Conservation (phyloP, 2,888 invertebrate species). For the Drosophila pullipes region DNA sequence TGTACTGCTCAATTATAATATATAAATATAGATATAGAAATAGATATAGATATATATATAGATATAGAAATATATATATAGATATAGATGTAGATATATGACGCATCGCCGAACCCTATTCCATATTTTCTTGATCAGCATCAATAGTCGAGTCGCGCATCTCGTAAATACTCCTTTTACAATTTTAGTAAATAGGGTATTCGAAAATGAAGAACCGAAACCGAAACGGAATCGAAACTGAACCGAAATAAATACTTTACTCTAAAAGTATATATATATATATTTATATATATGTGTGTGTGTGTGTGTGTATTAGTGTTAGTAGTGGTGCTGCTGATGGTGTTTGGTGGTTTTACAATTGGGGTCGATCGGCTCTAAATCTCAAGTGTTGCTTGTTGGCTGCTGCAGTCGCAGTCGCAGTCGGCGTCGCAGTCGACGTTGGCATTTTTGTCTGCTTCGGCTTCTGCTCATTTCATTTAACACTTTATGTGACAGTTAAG, state of each 20-base stretch:
- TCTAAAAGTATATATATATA: constrained; percentile 52
- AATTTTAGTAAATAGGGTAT: constrained; percentile 42
- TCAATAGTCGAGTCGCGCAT: neutral
- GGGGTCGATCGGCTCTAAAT: constrained; percentile 76
- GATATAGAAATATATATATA: too few species aligned
- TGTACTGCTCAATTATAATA: too few species aligned
- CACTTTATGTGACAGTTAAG: constrained; percentile 81
- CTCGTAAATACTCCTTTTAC: neutral
- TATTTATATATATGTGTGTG: constrained; percentile 18
- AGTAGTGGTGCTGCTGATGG: constrained; percentile 42
- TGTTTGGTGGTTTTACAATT: constrained; percentile 63
- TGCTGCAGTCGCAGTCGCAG: constrained; percentile 40
- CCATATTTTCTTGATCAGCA: neutral
- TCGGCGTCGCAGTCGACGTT: constrained; percentile 45
- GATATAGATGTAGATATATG: too few species aligned
- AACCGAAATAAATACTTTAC: constrained; percentile 70
- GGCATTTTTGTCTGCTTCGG: constrained; percentile 71
- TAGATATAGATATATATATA: too few species aligned
- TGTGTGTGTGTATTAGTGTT: constrained; percentile 6
- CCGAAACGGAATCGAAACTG: constrained; percentile 43
- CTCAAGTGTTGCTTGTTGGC: constrained; percentile 71
- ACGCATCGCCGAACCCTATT: too few species aligned
- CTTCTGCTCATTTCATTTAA: constrained; percentile 78
- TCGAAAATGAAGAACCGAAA: neutral
- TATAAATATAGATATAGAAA: too few species aligned